phyloP scores from a whole-genome alignment of 1,140 invertebrate genomes.

The Pollicipes pollicipes region DNA sequence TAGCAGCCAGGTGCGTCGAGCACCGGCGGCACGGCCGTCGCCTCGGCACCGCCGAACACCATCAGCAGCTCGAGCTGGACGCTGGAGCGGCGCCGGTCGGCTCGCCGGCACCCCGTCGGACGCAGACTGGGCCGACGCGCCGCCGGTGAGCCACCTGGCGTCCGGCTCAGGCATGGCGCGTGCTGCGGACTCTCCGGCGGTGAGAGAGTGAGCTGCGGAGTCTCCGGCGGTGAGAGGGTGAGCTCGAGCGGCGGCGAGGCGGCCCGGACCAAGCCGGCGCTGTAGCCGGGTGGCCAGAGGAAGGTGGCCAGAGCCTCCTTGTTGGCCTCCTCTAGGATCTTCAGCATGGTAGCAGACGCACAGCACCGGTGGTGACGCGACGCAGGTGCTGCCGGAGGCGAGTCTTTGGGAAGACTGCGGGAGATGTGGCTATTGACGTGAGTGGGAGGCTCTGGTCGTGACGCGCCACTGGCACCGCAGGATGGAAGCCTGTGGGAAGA shows the following conservation, averaged over 20 bases:
- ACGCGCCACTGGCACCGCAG: too few relatives aligned
- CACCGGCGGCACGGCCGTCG: not conserved
- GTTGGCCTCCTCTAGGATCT: not conserved
- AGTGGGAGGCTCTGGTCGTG: too few relatives aligned
- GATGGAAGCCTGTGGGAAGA: too few relatives aligned
- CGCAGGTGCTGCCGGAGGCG: too few relatives aligned
- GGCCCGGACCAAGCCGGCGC: not conserved
- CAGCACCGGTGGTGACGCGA: too few relatives aligned
- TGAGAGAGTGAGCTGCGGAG: not conserved
- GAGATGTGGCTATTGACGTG: too few relatives aligned
- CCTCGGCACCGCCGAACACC: not conserved
- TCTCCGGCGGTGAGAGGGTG: not conserved
- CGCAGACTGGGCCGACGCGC: not conserved
- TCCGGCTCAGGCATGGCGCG: not conserved
- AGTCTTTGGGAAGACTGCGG: too few relatives aligned
- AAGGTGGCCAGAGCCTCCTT: not conserved
- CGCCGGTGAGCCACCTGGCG: too few relatives aligned
- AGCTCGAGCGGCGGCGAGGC: too few relatives aligned
- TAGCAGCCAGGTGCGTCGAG: constrained; percentile 14
- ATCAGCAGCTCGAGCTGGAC: not conserved
- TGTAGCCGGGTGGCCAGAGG: not conserved
- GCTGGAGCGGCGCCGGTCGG: not conserved
- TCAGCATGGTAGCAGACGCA: not conserved
- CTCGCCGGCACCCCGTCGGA: too few relatives aligned
- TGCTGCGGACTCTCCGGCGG: not conserved